Percentiles rank a stretch among this genome's conserved stretches.
phyloP scores from a whole-genome alignment of 2,113 vertebrate genomes.

The Cercocebus atys region DNA sequence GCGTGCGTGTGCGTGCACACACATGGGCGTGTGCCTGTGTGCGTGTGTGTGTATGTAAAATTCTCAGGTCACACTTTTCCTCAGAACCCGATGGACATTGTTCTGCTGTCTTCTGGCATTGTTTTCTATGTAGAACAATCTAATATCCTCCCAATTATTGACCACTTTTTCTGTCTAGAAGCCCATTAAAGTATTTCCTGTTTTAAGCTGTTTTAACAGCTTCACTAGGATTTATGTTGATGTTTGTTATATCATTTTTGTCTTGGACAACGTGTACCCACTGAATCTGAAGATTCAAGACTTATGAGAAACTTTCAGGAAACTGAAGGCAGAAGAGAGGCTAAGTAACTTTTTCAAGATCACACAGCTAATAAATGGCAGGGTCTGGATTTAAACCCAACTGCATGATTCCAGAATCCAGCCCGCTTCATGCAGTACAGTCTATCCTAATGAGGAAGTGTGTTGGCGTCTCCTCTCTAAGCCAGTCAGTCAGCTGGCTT shows the following conservation, averaged over 20 bases:
- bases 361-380: neutral
- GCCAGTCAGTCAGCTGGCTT: neutral
- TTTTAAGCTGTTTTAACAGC: neutral
- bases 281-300: constrained; percentile 24
- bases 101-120: neutral
- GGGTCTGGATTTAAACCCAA: neutral
- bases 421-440: neutral
- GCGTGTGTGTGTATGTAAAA: no score
- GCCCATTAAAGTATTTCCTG: neutral
- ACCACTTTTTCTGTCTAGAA: neutral
- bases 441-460: neutral
- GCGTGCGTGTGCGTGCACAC: no score
- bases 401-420: neutral
- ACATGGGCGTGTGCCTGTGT: no score
- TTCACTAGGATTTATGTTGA: neutral
- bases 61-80: constrained; percentile 14
- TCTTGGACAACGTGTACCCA: neutral
- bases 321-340: neutral
- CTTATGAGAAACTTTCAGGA: neutral
- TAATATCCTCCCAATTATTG: neutral
- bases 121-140: neutral
- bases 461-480: neutral
- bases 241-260: constrained; percentile 9
- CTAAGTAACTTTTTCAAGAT: neutral
- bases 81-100: neutral